Base-by-base conservation (phyloP, 2,797 vertebrate genomes). In the Gallinago nigripennis region DNA sequence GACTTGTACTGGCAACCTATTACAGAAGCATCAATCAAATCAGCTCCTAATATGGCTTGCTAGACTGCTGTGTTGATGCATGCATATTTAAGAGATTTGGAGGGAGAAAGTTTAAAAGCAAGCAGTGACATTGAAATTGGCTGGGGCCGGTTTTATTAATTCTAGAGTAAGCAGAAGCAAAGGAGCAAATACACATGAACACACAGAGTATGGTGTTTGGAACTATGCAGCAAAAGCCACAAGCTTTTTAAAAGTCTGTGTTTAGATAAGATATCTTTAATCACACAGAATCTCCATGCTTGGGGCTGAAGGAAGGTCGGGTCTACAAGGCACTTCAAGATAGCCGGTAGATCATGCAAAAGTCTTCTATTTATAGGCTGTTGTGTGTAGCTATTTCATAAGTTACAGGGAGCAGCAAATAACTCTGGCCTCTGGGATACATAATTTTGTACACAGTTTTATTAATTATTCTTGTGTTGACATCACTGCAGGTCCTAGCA, bases 1-100 rank as follows among this genome's bases (percentile, higher is more conserved):
- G 82, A 85, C 68, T 91, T 96, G 81, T 94, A 94, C 85, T 93
- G 86, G 86, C 86, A 94, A 83, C 72, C 90, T 95, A 95, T 96
- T 97, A 96, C 63, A 95, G 80, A 87, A 88, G 35, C 93, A 95
- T 97, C 90, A 92, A 96, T 96, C 96, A 96, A 91, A 91, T 58
- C 79, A 65, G 58, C 77, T 79, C 75, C 91, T 90, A 95, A 95
- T 92, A 96, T 85, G 51, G 46, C 79, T 91, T 69, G 82, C 90
- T 85, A 56, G 90, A 27, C 71, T 85, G 71, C 77, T 77, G 33
- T 72, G 35, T 93, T 88, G 68, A 66, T 92, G 70, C 87, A 88
- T 76, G 85, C 46, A 88, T 95, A 88, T 95, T 89, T 63, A 90
- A 94, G 90, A 85, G 50, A 61, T 78, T 76, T 50, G 64, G 39